Evolutionary conservation across 2,113 vertebrate genomes (phyloP).

Genomic region (Gallinago jamesoni): DNA sequence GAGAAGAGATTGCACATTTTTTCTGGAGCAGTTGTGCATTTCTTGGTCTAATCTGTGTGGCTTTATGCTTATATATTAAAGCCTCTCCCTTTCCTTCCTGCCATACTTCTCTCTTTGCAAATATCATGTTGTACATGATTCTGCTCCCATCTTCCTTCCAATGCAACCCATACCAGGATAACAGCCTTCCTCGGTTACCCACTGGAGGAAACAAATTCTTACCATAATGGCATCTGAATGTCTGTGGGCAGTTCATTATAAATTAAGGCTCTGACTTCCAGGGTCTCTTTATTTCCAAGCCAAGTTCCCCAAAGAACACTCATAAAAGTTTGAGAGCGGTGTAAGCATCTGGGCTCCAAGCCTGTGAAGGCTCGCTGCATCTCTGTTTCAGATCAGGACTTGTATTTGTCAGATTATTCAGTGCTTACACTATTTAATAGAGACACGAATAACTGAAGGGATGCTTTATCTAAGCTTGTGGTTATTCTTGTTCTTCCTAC

Average conservation of each 20-base stretch:
- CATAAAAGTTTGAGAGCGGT: not conserved
- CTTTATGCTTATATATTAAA: not conserved
- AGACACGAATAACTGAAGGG: not conserved
- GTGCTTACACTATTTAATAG: not conserved
- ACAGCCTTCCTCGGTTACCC: not conserved
- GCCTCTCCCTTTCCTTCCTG: conserved; percentile 50
- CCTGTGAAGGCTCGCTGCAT: not conserved
- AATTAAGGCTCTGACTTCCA: not conserved
- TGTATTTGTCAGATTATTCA: not conserved
- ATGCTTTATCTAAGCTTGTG: not conserved
- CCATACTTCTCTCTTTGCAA: not conserved
- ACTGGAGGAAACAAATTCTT: not conserved
- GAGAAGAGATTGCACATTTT: not conserved
- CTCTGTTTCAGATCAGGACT: not conserved
- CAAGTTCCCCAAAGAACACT: not conserved
- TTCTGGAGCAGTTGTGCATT: not conserved
- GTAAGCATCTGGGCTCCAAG: not conserved
- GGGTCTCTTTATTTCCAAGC: not conserved
- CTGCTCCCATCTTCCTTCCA: not conserved
- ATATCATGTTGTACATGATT: not conserved
- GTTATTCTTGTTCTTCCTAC: not conserved
- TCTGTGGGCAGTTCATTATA: not conserved
- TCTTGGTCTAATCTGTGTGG: not conserved
- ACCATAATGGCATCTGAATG: not conserved
- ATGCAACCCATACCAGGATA: not conserved